Base-by-base conservation (phyloP, 2,797 vertebrate genomes). In the Chrysocyon brachyurus region DNA sequence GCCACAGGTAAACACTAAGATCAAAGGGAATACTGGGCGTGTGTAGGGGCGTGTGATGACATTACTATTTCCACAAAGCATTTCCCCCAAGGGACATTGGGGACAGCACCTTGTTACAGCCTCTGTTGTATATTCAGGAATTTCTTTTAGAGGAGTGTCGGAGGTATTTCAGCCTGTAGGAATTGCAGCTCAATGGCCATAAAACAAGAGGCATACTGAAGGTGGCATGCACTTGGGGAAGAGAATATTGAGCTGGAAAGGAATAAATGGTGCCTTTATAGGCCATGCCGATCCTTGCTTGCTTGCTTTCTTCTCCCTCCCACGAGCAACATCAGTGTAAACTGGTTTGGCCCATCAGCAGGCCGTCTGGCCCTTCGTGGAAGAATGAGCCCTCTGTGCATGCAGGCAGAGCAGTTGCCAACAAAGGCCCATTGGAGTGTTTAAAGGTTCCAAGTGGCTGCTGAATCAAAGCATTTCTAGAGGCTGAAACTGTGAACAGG, bases 1-100 rank as follows among this genome's bases (percentile, higher is more conserved):
- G 97, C 97, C 96, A 97, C 96, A 98, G 98, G 97, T 98, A 98
- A 98, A 98, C 94, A 98, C 36, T 0, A 56, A 97, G 96, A 98
- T 98, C 97, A 98, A 98, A 98, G 94, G 49, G 64, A 97, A 90
- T 70, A 78, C 86, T 97, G 96, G 96, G 96, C 81, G 95, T 97
- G 88, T 56, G 19, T 83, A 96, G 94, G 66, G 82, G 66, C n/a
- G 6, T 94, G 89, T 95, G 94, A 92, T 90, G 95, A 95, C 95
- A 94, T 97, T 93, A 90, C 95, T 97, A 90, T 96, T 88, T 97
- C 85, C 68, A 85, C 96, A 98, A 97, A 97, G 97, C 91, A 96
- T 97, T 98, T 97, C 81, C 97, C 97, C 77, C 96, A 93, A 96
- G 97, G 97, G 95, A 97, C 92, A 81, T 57, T 81, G 75, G 94